phyloP scores from a whole-genome alignment of 1,140 invertebrate species.

The Hylyphantes graminicola region DNA sequence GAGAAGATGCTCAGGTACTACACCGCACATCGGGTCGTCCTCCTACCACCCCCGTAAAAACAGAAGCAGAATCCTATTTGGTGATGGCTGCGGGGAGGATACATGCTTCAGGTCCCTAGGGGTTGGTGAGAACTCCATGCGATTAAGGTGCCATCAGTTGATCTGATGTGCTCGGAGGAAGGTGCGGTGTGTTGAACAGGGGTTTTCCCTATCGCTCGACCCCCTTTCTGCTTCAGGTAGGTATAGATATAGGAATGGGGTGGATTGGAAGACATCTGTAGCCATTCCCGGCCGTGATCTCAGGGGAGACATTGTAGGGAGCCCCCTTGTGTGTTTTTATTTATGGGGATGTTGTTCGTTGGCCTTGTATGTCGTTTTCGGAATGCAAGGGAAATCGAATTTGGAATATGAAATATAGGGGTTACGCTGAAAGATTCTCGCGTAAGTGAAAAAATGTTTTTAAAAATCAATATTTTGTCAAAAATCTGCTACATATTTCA shows the following conservation, averaged over 20 bases:
- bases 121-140: background rate
- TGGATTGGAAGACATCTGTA: background rate
- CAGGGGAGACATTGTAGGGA: background rate
- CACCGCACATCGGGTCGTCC: too few species aligned
- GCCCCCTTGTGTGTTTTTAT: background rate
- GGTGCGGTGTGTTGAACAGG: background rate
- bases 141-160: constrained; percentile 1
- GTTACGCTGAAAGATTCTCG: too few species aligned
- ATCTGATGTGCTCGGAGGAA: background rate
- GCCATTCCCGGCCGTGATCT: background rate
- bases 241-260: background rate
- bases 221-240: background rate
- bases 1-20: too few species aligned
- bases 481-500: too few species aligned
- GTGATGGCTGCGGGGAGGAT: constrained; percentile 11
- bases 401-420: too few species aligned
- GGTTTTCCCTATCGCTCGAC: background rate
- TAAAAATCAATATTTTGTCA: too few species aligned
- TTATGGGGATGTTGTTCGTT: background rate
- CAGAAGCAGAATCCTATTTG: constrained; percentile 32
- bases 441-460: too few species aligned
- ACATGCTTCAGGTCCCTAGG: background rate
- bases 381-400: too few species aligned
- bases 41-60: background rate
- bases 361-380: too few species aligned